A percentile compares a stretch with the other conserved stretches of the same genome.
Evolutionary conservation across 2,888 invertebrate genomes (phyloP).

Genomic region (Acleris cristana): DNA sequence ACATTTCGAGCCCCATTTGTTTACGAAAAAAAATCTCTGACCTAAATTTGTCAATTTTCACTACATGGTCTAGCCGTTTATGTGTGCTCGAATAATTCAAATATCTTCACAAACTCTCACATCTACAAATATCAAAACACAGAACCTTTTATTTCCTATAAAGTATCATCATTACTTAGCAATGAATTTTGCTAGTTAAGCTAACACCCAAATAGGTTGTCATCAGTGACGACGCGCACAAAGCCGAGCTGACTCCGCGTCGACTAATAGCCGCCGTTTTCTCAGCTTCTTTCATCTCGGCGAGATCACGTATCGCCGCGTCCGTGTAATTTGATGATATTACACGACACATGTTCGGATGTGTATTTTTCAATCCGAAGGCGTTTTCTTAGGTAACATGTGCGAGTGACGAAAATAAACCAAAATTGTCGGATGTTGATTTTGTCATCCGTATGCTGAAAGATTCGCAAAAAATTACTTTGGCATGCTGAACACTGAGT

Average conservation of each 20-base stretch:
- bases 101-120: too few species aligned
- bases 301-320: slow-evolving; percentile 64
- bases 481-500: too few species aligned
- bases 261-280: slow-evolving; percentile 44
- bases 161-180: too few species aligned
- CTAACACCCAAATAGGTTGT: slow-evolving; percentile 20
- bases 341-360: slow-evolving; percentile 67
- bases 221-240: slow-evolving; percentile 14
- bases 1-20: too few species aligned
- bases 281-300: slow-evolving; percentile 49
- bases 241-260: slow-evolving; percentile 30
- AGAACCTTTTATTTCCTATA: too few species aligned
- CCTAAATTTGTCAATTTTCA: too few species aligned
- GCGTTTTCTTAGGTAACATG: slow-evolving; percentile 38
- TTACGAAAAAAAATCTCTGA: too few species aligned
- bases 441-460: not conserved
- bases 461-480: too few species aligned
- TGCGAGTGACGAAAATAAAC: slow-evolving; percentile 19
- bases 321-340: slow-evolving; percentile 73
- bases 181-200: not conserved
- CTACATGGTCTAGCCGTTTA: too few species aligned
- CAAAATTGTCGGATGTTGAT: not conserved
- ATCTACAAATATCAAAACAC: too few species aligned
- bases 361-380: slow-evolving; percentile 65
- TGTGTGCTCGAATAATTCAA: too few species aligned